These are phyloP conservation scores for Amblyornis subalaris DNA, from an alignment of 2,113 vertebrate genomes.

Conservation along the genomic window DNA sequence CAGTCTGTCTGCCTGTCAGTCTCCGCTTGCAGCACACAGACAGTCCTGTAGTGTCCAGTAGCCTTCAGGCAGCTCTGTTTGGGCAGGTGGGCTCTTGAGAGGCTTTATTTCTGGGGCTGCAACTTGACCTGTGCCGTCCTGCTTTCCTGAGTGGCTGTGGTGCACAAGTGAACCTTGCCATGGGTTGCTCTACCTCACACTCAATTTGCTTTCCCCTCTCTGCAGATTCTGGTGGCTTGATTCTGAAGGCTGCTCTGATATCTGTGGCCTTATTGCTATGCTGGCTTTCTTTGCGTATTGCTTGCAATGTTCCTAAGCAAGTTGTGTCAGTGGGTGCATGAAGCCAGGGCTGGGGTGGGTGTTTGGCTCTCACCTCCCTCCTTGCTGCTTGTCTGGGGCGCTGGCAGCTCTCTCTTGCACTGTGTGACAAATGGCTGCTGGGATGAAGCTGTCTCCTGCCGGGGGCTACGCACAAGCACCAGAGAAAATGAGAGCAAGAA, in stretches of 20 bases:
- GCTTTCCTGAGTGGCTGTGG: neutral
- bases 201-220: neutral
- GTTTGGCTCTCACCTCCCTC: neutral
- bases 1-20: neutral
- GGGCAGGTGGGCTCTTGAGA: neutral
- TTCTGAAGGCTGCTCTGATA: neutral
- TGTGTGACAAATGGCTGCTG: neutral
- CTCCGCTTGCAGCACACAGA: rapidly evolving
- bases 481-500: neutral
- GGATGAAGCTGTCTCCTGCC: neutral
- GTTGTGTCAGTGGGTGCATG: rapidly evolving
- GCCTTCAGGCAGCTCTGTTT: neutral
- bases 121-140: neutral
- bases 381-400: rapidly evolving
- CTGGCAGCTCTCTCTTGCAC: neutral
- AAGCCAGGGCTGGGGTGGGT: neutral
- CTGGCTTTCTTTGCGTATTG: neutral
- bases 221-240: neutral
- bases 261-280: rapidly evolving
- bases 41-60: rapidly evolving
- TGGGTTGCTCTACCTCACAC: neutral
- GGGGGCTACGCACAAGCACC: rapidly evolving
- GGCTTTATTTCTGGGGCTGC: neutral
- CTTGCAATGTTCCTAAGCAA: neutral
- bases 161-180: neutral